Evolutionary conservation across 2,113 vertebrate genomes (phyloP).

Genomic region (Ovis aries): ARS-UI_Ramb_v3.0 NC_056060.1:1654501-1655000

Average conservation of each 20-base stretch:
- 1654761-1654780: constrained; percentile 89
- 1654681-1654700: background rate
- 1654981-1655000: background rate
- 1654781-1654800: constrained; percentile 89
- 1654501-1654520: background rate
- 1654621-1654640: background rate
- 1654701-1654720: background rate
- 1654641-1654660: background rate
- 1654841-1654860: background rate
- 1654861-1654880: background rate
- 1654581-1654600: background rate
- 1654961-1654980: background rate
- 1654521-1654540: background rate
- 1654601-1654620: background rate
- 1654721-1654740: constrained; percentile 7
- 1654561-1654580: background rate
- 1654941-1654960: too few species aligned
- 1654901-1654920: background rate
- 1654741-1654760: constrained; percentile 92
- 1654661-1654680: background rate
- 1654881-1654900: background rate
- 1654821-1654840: constrained; percentile 93
- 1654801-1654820: constrained; percentile 93
- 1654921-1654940: background rate
- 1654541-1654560: background rate